These are phyloP conservation scores for Plagodis pulveraria DNA, from an alignment of 2,888 invertebrate genomes.

Conservation along the genomic window DNA sequence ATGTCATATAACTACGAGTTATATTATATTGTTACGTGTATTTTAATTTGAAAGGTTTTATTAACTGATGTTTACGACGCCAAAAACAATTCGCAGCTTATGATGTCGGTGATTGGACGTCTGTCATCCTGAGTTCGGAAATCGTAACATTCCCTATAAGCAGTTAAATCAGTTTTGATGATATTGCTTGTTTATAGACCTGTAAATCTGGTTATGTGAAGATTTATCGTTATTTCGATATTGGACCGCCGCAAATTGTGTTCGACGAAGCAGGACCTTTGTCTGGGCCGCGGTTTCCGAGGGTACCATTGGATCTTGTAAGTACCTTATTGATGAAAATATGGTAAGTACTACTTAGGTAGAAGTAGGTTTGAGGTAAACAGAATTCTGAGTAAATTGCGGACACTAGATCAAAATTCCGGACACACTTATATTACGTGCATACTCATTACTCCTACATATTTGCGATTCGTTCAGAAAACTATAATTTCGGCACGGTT, in stretches of 20 bases:
- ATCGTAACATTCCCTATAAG: conserved; percentile 42
- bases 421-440: too few species aligned
- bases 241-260: conserved; percentile 57
- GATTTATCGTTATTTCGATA: conserved; percentile 66
- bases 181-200: conserved; percentile 74
- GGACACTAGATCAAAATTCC: too few species aligned
- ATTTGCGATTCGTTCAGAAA: too few species aligned
- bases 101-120: conserved; percentile 6
- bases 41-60: not conserved
- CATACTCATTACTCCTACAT: too few species aligned
- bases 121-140: conserved; percentile 36
- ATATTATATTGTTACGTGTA: too few species aligned
- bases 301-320: not conserved
- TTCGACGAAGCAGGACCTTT: conserved; percentile 25
- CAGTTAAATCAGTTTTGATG: conserved; percentile 58
- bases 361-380: too few species aligned
- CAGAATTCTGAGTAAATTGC: too few species aligned
- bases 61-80: conserved; percentile 11
- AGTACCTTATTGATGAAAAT: too few species aligned
- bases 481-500: too few species aligned
- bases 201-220: conserved; percentile 71
- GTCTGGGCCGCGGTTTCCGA: conserved; percentile 8
- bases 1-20: too few species aligned
- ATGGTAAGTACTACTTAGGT: not conserved
- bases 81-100: conserved; percentile 15